These are phyloP conservation scores for Eulemur rubriventer DNA, from an alignment of 2,797 vertebrate species.

Conservation along the genomic window DNA sequence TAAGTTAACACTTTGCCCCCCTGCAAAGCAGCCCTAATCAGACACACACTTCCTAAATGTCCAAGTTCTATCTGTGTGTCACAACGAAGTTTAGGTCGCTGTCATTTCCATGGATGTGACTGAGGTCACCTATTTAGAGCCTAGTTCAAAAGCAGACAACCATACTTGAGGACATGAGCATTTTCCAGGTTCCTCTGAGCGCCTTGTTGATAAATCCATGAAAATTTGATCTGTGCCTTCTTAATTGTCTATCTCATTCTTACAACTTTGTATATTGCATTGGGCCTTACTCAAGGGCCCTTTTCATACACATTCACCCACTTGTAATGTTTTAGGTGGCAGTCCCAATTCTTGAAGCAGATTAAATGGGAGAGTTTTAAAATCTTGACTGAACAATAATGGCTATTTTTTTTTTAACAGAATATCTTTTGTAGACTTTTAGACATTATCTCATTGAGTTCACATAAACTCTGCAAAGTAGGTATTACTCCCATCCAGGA, in stretches of 20 bases:
- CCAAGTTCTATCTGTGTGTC: not conserved
- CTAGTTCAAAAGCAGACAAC: not conserved
- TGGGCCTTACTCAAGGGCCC: not conserved
- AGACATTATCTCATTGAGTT: not conserved
- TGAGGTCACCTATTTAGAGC: not conserved
- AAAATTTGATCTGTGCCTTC: not conserved
- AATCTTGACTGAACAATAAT: not conserved
- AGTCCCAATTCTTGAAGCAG: not conserved
- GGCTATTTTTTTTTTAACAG: not conserved
- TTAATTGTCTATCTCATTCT: not conserved
- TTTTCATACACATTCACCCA: not conserved
- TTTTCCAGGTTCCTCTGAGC: not conserved
- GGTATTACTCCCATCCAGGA: not conserved
- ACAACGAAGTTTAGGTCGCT: not conserved
- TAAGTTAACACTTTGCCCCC: not conserved
- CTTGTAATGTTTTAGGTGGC: not conserved
- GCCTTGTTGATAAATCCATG: not conserved
- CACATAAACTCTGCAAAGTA: not conserved
- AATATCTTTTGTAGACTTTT: not conserved
- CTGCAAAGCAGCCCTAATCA: not conserved
- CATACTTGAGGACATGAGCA: not conserved
- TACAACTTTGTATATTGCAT: not conserved
- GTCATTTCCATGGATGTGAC: not conserved
- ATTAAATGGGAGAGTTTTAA: not conserved
- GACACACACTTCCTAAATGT: not conserved